Evolutionary conservation across 2,888 invertebrate species (phyloP), one percentile per base, ranked within the genome.

Genomic region (Allolobophora icterica): DNA sequence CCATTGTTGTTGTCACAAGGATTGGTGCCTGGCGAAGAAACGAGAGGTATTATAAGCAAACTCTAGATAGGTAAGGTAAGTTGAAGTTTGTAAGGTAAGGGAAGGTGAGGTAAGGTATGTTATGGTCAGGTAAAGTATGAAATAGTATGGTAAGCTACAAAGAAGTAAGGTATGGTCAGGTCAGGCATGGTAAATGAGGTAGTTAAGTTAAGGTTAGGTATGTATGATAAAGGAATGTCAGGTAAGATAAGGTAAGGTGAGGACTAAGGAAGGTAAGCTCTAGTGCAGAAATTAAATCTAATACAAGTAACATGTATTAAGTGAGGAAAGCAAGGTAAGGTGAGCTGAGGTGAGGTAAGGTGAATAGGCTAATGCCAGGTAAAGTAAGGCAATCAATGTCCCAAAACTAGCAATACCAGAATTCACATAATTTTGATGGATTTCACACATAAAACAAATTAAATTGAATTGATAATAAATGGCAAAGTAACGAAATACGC

Each of bases 1-100:
- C 99, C 99, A 94, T 96, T 96, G 94, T 97, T 97, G 52, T 98
- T 97, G 34, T 97, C 96, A 95, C 99, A 99, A 0, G 94, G 94
- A 91, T 94, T 93, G 35, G 90, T 92, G 93, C 94, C 94, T 94
- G 92, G 11, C 91, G 90, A 89, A 89, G 42, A 35, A 90, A 91
- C 3, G 17, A 42, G 24, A 34, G n/a, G 21, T 38, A 84, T 84
- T 0, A 42, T 89, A 52, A 40, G 33, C 33, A 1, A 15, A 21
- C 33, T 21, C 6, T 42, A 42, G 45, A 40, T 89, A 42, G 40
- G 45, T n/a, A 21, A 89, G 40, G 17, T 24, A 89, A 52, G n/a
- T 30, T 71, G n/a, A 30, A n/a, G 71, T 13, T n/a, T n/a, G 52
- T 6, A 52, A 4, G 52, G 71, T 71, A 71, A 71, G 8, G 71